Conservation (phyloP, 2,888 invertebrate species). For the Caenorhabditis wallacei region DNA sequence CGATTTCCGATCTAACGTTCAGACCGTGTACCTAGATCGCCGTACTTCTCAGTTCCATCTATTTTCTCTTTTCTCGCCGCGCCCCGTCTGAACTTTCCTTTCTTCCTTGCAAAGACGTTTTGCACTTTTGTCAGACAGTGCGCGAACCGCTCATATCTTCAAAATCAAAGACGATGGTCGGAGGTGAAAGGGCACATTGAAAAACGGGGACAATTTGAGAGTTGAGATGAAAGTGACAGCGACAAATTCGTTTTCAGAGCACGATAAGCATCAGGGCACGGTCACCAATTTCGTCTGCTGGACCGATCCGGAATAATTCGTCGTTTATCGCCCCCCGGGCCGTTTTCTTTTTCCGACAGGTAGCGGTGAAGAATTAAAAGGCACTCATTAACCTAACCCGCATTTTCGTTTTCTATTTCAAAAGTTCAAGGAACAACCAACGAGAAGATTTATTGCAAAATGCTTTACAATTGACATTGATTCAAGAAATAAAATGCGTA, state of each 20-base stretch:
- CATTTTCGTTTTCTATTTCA: slow-evolving; percentile 17
- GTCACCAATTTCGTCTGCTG: slow-evolving; percentile 41
- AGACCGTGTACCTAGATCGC: slow-evolving; percentile 26
- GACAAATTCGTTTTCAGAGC: slow-evolving; percentile 55
- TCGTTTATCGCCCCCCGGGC: slow-evolving; percentile 43
- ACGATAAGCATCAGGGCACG: slow-evolving; percentile 60
- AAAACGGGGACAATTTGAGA: slow-evolving; percentile 57
- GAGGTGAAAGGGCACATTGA: slow-evolving; percentile 53
- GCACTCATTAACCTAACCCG: slow-evolving; percentile 51
- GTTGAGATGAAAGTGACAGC: slow-evolving; percentile 56
- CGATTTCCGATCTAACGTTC: slow-evolving; percentile 22
- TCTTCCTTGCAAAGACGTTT: slow-evolving; percentile 16
- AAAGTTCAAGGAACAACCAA: no score
- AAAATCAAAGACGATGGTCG: slow-evolving; percentile 34
- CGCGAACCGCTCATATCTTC: slow-evolving; percentile 36
- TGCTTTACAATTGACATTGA: no score
- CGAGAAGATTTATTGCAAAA: no score
- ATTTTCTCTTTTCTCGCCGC: slow-evolving; percentile 17
- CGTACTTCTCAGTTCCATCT: slow-evolving; percentile 52
- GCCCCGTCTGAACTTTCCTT: slow-evolving; percentile 14
- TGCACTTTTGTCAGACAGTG: slow-evolving; percentile 60
- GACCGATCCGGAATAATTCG: slow-evolving; percentile 53
- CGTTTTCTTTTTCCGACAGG: slow-evolving; percentile 43
- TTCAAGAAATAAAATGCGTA: not conserved
- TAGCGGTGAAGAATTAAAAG: slow-evolving; percentile 3